Base-by-base conservation (phyloP, 2,888 invertebrate species). In the Oxytorus armatus region DNA sequence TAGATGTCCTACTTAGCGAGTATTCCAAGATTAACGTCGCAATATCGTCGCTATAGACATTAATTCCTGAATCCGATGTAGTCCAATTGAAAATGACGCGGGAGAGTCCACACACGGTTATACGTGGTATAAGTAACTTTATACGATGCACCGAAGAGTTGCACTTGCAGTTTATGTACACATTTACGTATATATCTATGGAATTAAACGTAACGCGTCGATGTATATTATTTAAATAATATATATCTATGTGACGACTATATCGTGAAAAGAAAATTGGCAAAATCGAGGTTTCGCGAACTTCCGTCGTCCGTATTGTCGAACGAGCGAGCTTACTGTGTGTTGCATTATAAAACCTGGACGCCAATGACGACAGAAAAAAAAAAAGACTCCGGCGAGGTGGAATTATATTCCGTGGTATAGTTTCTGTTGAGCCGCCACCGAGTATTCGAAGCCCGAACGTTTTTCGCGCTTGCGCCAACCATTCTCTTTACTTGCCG, bases 1-100 rank as follows among this genome's bases (percentile, higher is more conserved):
- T 29, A 5, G 29, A 29, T 5, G 29, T 29, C 5, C 29, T 2
- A 29, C 5, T 29, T 29, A 29, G 29, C 29, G 29, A 29, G 2
- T 29, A 29, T 29, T 29, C 29, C n/a, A 25, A 36, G 47, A 47
- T 66, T 59, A 51, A 33, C n/a, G 51, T 53, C 42, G 10, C 29
- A 16, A 47, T 29, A 25, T 68, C 59, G 25, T 21, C 68, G 49
- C 51, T 25, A 29, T 8, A 8, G 5, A 18, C 51, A 65, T 79
- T 53, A 53, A 70, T 66, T 21, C 57, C 25, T 65, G 33, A 36
- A 75, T 59, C 51, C 36, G 36, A 33, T 10, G 23, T 49, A 53
- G 44, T 51, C 65, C 79, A 53, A 79, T 79, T 53, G 70, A 44
- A 70, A 70, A 59, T 57, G 69, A 74, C 69, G 69, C 65, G 69